phyloP scores from a whole-genome alignment of 2,113 vertebrate genomes.

The Sakesphorus luctuosus region DNA sequence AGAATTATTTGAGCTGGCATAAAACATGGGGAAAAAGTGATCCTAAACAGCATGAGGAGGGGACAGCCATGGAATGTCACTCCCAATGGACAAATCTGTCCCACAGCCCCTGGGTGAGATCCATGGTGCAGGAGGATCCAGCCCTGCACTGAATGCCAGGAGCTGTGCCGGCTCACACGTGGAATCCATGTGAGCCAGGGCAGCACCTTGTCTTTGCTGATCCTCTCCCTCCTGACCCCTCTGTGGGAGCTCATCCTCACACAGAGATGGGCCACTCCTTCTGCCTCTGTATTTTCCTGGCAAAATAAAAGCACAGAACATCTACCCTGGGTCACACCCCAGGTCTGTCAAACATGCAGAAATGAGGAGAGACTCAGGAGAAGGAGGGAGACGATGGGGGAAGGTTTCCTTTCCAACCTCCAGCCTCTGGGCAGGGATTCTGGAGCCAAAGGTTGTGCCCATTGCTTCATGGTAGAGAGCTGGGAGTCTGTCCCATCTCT shows the following conservation, averaged over 20 bases:
- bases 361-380: background rate
- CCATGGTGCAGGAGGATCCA: fast-evolving
- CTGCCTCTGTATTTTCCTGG: background rate
- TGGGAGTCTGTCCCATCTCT: background rate
- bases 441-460: background rate
- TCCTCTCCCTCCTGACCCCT: background rate
- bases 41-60: background rate
- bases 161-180: fast-evolving
- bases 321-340: background rate
- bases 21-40: background rate
- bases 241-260: background rate
- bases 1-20: background rate
- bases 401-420: background rate
- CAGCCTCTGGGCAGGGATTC: background rate
- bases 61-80: fast-evolving
- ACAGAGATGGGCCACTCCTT: background rate
- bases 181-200: background rate
- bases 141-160: fast-evolving
- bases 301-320: background rate
- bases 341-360: background rate
- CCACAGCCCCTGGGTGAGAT: background rate
- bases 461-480: background rate
- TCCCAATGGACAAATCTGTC: background rate
- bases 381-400: background rate
- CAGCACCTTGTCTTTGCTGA: background rate